A percentile compares a stretch with the other conserved stretches of the same genome.
Conservation (phyloP, 2,888 invertebrate species). For the Tetragonula carbonaria region DNA sequence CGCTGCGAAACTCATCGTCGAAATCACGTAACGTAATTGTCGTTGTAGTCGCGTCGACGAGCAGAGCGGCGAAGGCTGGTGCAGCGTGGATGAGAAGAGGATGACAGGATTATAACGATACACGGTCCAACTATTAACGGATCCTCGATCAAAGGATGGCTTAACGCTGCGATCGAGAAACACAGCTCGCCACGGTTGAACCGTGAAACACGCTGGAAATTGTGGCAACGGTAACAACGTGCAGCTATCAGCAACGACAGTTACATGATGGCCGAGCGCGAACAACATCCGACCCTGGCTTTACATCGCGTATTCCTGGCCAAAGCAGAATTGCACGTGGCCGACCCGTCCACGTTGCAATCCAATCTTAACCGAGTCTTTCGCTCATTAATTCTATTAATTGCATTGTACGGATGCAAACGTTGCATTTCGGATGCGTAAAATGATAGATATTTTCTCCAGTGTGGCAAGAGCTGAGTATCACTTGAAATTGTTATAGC, state of each 20-base stretch:
- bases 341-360: conserved; percentile 51
- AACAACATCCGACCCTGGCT: conserved; percentile 34
- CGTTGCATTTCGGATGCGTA: no score
- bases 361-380: conserved; percentile 61
- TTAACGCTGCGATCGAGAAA: conserved; percentile 49
- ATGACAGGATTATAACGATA: conserved; percentile 44
- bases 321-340: conserved; percentile 6
- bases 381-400: neutral
- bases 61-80: neutral
- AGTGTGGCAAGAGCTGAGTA: no score
- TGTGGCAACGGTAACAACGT: conserved; percentile 53
- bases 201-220: conserved; percentile 65
- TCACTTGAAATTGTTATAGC: no score
- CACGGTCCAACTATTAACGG: conserved; percentile 66
- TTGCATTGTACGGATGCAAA: no score
- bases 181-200: conserved; percentile 52
- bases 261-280: conserved; percentile 35
- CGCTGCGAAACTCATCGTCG: neutral
- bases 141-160: conserved; percentile 67
- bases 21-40: conserved; percentile 40
- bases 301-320: conserved; percentile 11
- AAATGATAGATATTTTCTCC: no score
- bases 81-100: neutral
- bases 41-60: conserved; percentile 29
- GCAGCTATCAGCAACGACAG: conserved; percentile 44